These are phyloP conservation scores for Argya squamiceps DNA, from an alignment of 2,797 vertebrate genomes.

Conservation along the genomic window DNA sequence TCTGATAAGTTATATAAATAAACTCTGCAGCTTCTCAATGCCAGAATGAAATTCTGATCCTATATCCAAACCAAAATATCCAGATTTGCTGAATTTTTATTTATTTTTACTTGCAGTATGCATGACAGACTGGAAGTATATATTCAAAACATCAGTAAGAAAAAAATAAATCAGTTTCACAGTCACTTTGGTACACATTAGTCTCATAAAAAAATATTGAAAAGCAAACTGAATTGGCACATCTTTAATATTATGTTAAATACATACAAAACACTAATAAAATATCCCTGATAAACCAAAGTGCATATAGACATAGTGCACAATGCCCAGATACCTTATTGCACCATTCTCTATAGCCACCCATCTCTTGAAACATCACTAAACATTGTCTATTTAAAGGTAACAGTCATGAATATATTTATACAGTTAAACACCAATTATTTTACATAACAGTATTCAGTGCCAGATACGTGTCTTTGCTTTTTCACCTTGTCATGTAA, in stretches of 20 bases:
- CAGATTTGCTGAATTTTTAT: constrained; percentile 75
- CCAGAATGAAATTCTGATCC: constrained; percentile 22
- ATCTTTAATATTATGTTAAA: constrained; percentile 91
- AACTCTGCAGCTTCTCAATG: not conserved
- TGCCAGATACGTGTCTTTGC: constrained; percentile 84
- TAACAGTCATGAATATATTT: constrained; percentile 98
- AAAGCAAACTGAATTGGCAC: constrained; percentile 95
- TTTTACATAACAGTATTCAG: constrained; percentile 95
- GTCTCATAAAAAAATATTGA: constrained; percentile 78
- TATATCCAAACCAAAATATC: constrained; percentile 58
- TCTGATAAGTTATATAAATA: not conserved
- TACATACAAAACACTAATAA: constrained; percentile 99
- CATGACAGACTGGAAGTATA: constrained; percentile 90
- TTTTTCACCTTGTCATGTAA: constrained; percentile 75
- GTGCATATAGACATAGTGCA: constrained; percentile 99
- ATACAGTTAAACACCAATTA: constrained; percentile 93
- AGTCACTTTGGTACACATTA: constrained; percentile 99
- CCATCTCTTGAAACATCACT: constrained; percentile 84
- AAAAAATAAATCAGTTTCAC: constrained; percentile 96
- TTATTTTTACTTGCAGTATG: constrained; percentile 88
- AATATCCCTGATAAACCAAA: constrained; percentile 99
- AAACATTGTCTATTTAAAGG: constrained; percentile 86
- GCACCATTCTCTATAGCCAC: constrained; percentile 80
- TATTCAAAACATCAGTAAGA: constrained; percentile 81
- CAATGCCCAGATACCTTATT: constrained; percentile 88